Evolutionary conservation across 2,113 vertebrate genomes (phyloP).

Genomic region (Pangasianodon hypophthalmus): DNA sequence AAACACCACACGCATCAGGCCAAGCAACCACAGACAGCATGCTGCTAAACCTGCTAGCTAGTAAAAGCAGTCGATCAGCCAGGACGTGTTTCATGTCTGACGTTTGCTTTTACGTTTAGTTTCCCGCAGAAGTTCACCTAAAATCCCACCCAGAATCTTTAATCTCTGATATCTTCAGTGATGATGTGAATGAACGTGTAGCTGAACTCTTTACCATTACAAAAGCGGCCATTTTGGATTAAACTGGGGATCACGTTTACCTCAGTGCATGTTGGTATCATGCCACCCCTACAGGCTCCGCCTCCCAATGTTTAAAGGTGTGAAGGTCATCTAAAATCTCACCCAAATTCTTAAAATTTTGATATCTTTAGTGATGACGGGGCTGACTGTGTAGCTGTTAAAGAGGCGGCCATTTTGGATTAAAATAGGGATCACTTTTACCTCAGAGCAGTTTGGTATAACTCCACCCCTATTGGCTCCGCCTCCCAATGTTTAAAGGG

Average conservation of each 20-base stretch:
- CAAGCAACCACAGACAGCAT: conserved; percentile 64
- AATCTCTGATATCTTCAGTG: background rate
- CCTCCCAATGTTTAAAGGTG: background rate
- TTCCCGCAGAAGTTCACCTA: background rate
- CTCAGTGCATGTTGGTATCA: no score
- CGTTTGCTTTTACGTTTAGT: background rate
- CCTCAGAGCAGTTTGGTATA: no score
- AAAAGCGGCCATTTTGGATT: background rate
- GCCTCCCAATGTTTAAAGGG: background rate
- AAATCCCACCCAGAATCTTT: background rate
- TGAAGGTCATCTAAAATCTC: no score
- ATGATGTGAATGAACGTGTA: background rate
- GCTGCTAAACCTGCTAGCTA: conserved; percentile 32
- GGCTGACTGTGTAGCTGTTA: background rate
- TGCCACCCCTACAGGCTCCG: background rate
- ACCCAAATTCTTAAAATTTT: no score
- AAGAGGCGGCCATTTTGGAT: background rate
- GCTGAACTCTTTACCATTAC: background rate
- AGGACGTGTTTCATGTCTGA: background rate
- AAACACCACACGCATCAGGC: background rate
- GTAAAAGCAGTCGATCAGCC: conserved; percentile 53
- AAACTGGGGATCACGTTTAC: background rate
- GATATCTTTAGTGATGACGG: no score
- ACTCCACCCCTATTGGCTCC: background rate
- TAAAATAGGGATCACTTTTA: background rate